Conservation (phyloP, 2,113 vertebrate genomes). For the Casuarius casuarius region DNA sequence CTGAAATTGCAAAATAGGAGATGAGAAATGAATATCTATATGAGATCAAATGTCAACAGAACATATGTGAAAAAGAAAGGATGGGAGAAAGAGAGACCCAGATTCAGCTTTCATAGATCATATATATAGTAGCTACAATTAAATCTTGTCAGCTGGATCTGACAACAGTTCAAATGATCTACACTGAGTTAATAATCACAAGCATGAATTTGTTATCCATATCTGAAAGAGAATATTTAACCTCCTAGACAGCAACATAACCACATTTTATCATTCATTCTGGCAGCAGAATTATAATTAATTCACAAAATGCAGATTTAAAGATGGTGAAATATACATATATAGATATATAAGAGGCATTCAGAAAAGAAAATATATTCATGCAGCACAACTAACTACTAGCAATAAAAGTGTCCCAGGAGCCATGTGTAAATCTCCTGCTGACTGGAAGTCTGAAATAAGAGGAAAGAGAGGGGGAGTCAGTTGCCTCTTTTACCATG, state of each 20-base stretch:
- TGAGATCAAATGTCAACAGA: background rate
- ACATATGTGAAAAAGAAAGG: background rate
- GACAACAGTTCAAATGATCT: background rate
- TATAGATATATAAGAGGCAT: background rate
- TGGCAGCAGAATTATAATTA: background rate
- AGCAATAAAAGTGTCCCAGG: constrained; percentile 20
- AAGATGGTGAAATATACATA: background rate
- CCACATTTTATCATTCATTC: background rate
- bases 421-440: constrained; percentile 17
- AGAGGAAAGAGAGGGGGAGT: background rate
- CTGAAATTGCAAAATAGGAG: background rate
- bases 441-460: constrained; percentile 45
- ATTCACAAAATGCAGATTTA: constrained; percentile 24
- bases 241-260: background rate
- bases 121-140: background rate
- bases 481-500: background rate
- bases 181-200: background rate
- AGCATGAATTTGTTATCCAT: background rate
- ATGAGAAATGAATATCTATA: background rate
- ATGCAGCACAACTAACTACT: background rate
- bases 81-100: background rate
- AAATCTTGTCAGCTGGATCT: background rate
- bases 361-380: constrained; percentile 35
- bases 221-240: background rate
- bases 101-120: background rate